Evolutionary conservation across 2,888 invertebrate genomes (phyloP).

Genomic region (Drosophila emarginata): DNA sequence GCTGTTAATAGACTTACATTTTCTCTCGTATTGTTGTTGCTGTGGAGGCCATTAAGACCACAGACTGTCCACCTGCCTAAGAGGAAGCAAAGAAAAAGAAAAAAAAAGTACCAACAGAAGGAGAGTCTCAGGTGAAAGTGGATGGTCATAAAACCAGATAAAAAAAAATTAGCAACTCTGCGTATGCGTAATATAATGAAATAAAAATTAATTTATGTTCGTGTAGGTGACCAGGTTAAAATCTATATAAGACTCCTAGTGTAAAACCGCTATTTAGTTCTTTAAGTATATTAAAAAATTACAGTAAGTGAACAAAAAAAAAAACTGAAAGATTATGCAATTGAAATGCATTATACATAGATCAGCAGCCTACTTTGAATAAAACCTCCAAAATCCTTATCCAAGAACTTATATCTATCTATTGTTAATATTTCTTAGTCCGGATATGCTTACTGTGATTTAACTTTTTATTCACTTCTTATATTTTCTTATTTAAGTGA

Average conservation of each 20-base stretch:
- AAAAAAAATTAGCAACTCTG: constrained; percentile 41
- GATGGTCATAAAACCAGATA: constrained; percentile 48
- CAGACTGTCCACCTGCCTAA: constrained; percentile 57
- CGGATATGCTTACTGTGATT: too few relatives aligned
- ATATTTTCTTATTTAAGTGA: too few relatives aligned
- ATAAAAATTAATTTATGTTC: constrained; percentile 43
- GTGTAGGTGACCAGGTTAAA: background rate
- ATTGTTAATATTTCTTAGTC: too few relatives aligned
- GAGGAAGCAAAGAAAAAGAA: background rate
- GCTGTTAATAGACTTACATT: constrained; percentile 77
- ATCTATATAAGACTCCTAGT: background rate
- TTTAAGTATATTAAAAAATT: too few relatives aligned
- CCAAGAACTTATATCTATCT: too few relatives aligned
- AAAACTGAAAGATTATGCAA: too few relatives aligned
- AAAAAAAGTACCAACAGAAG: background rate
- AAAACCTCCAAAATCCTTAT: too few relatives aligned
- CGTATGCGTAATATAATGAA: constrained; percentile 59
- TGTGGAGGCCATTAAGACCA: constrained; percentile 57
- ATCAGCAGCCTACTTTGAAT: too few relatives aligned
- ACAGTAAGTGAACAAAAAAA: too few relatives aligned
- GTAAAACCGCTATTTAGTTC: too few relatives aligned
- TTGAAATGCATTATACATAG: too few relatives aligned
- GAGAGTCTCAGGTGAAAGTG: constrained; percentile 56
- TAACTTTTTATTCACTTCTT: too few relatives aligned
- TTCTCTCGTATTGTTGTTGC: constrained; percentile 19